Evolutionary conservation across 2,113 vertebrate species (phyloP).

Genomic region (Grammomys surdaster): DNA sequence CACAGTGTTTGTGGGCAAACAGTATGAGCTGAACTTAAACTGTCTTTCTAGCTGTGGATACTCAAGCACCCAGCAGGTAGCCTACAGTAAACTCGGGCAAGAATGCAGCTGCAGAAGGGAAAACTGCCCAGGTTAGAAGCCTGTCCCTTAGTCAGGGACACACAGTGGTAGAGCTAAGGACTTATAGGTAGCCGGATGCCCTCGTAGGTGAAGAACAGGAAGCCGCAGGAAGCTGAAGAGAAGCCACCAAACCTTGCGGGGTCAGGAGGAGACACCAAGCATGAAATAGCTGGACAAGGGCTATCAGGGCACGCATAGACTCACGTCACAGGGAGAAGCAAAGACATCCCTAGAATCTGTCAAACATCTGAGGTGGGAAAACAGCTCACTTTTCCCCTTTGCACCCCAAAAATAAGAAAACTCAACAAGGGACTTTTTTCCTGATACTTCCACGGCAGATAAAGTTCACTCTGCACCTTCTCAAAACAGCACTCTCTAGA

Average conservation of each 20-base stretch:
- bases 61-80: background rate
- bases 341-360: background rate
- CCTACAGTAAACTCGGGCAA: background rate
- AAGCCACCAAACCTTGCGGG: too few relatives aligned
- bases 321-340: background rate
- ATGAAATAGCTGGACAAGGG: background rate
- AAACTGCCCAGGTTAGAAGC: background rate
- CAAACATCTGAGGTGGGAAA: background rate
- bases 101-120: background rate
- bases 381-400: background rate
- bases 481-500: conserved; percentile 60
- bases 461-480: conserved; percentile 53
- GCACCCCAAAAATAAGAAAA: conserved; percentile 62
- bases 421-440: background rate
- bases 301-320: background rate
- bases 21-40: background rate
- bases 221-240: background rate
- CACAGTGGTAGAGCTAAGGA: background rate
- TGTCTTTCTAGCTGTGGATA: background rate
- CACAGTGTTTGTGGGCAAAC: background rate
- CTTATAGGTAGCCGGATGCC: rapidly evolving
- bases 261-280: background rate
- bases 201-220: background rate
- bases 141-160: background rate
- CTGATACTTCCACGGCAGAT: conserved; percentile 37